phyloP scores from a whole-genome alignment of 2,888 invertebrate genomes.

The Clostera curtula region DNA sequence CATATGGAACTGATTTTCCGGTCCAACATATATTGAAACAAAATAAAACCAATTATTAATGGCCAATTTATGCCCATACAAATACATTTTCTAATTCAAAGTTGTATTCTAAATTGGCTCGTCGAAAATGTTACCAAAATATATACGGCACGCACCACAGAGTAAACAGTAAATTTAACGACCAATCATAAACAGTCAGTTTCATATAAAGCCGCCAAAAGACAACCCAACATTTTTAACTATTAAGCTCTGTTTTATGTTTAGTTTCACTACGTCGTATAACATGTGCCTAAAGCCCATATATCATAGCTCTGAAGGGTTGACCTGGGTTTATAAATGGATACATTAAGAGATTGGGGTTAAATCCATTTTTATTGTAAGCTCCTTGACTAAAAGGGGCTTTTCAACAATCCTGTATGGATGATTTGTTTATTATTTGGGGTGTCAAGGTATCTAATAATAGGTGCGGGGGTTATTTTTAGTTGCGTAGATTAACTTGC shows the following conservation, averaged over 20 bases:
- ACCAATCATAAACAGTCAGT: slow-evolving; percentile 31
- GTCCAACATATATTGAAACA: too few species aligned
- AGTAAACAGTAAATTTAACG: slow-evolving; percentile 22
- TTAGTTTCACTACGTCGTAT: slow-evolving; percentile 43
- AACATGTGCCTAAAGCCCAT: slow-evolving; percentile 47
- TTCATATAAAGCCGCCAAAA: slow-evolving; percentile 22
- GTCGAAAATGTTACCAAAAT: background rate
- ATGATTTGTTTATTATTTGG: slow-evolving; percentile 39
- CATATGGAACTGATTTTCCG: too few species aligned
- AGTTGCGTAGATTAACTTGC: slow-evolving; percentile 4
- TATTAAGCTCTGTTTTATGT: slow-evolving; percentile 38
- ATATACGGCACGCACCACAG: background rate
- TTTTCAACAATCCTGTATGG: slow-evolving; percentile 50
- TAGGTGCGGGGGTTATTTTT: slow-evolving; percentile 21
- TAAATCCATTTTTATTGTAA: slow-evolving; percentile 52
- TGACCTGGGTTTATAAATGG: slow-evolving; percentile 54
- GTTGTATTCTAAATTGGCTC: too few species aligned
- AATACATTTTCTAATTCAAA: too few species aligned
- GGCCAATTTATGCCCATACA: too few species aligned
- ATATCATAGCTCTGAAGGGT: slow-evolving; percentile 53
- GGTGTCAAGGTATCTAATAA: slow-evolving; percentile 11
- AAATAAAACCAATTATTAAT: too few species aligned
- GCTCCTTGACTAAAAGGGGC: slow-evolving; percentile 45
- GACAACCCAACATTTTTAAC: slow-evolving; percentile 25
- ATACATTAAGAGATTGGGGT: slow-evolving; percentile 44